Percentiles rank a stretch among this genome's conserved stretches.
Evolutionary conservation across 2,888 invertebrate species (phyloP).

Genomic region (Mythimna impura): DNA sequence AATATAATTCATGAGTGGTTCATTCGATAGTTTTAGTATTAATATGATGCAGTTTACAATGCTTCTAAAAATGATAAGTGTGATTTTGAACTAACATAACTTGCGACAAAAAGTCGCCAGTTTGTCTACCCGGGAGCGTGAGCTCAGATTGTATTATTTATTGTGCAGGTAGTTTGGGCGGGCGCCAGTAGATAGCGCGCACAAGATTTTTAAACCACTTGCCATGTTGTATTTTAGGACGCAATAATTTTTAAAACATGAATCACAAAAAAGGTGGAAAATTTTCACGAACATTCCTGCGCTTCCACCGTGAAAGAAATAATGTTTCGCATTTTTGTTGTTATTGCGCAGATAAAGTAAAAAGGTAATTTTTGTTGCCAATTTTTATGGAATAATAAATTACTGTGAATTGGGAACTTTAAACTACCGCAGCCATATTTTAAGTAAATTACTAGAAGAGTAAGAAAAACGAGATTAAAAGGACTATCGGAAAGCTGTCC

Average conservation of each 20-base stretch:
- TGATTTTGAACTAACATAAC: neutral
- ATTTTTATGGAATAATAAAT: slow-evolving; percentile 51
- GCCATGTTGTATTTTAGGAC: slow-evolving; percentile 82
- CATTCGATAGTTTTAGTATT: no score
- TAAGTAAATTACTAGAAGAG: neutral
- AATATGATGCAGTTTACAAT: no score
- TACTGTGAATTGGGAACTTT: slow-evolving; percentile 38
- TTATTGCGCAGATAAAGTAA: slow-evolving; percentile 48
- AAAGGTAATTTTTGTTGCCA: slow-evolving; percentile 54
- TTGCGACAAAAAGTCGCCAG: slow-evolving; percentile 58
- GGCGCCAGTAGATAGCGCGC: slow-evolving; percentile 84
- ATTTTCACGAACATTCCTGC: slow-evolving; percentile 69
- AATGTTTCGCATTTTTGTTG: slow-evolving; percentile 60
- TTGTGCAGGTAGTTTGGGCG: slow-evolving; percentile 88
- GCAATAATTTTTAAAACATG: slow-evolving; percentile 86
- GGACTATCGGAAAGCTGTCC: no score
- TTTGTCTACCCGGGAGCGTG: slow-evolving; percentile 54
- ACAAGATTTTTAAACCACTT: slow-evolving; percentile 85
- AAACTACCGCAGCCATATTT: neutral
- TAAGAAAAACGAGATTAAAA: no score
- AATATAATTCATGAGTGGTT: no score
- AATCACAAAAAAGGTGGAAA: slow-evolving; percentile 82
- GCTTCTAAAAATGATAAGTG: no score
- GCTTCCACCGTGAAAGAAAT: slow-evolving; percentile 64
- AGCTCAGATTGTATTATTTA: slow-evolving; percentile 86